Evolutionary conservation across 2,113 vertebrate genomes (phyloP).

Genomic region (Regulus satrapa): DNA sequence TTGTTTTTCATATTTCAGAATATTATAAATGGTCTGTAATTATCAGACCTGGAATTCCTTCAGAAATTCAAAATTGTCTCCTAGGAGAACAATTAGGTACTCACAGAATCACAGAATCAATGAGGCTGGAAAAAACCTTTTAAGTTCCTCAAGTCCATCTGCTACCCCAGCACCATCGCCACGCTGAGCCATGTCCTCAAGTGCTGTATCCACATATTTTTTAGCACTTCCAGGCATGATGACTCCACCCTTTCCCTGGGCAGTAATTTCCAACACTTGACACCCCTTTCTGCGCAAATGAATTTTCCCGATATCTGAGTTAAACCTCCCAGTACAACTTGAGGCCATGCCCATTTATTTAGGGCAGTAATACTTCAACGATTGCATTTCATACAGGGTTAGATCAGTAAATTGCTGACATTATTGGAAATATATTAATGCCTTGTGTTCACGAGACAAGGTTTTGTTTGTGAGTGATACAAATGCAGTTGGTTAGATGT

Average conservation of each 20-base stretch:
- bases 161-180: no score
- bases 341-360: not conserved
- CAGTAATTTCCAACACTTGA: not conserved
- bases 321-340: not conserved
- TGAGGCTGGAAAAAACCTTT: not conserved
- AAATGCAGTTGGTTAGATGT: not conserved
- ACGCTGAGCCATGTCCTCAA: not conserved
- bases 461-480: not conserved
- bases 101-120: not conserved
- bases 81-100: not conserved
- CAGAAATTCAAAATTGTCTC: not conserved
- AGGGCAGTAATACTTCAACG: not conserved
- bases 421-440: not conserved
- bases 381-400: not conserved
- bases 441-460: not conserved
- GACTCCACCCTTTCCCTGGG: not conserved
- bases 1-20: not conserved
- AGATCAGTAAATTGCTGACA: not conserved
- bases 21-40: not conserved
- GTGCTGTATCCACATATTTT: not conserved
- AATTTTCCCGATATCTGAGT: not conserved
- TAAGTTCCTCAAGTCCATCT: not conserved
- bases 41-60: not conserved
- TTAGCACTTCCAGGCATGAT: not conserved
- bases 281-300: not conserved